These are phyloP conservation scores for Mus minutoides DNA, from an alignment of 2,797 vertebrate species.

Conservation along the genomic window DNA sequence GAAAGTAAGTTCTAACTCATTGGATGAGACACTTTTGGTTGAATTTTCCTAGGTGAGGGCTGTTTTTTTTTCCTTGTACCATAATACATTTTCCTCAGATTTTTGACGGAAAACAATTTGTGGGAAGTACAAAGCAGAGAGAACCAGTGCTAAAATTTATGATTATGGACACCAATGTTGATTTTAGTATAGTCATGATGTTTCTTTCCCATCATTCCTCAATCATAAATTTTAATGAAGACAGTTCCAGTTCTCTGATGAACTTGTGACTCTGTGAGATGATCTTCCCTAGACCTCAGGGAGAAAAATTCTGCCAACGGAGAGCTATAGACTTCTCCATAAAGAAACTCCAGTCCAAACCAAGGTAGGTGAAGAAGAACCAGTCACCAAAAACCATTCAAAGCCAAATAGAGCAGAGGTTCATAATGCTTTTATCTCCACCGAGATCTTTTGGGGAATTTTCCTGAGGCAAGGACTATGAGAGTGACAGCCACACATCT, in stretches of 20 bases:
- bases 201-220: constrained; percentile 5
- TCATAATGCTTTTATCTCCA: constrained; percentile 14
- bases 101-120: neutral
- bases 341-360: neutral
- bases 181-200: neutral
- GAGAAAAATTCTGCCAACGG: neutral
- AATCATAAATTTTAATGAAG: constrained; percentile 24
- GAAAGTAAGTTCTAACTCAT: neutral
- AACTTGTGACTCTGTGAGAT: constrained; percentile 6
- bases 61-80: neutral
- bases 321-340: neutral
- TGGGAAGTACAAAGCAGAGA: neutral
- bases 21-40: neutral
- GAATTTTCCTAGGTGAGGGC: neutral
- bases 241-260: neutral
- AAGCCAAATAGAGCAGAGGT: neutral
- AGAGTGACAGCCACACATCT: neutral
- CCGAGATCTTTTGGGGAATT: neutral
- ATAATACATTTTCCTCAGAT: neutral
- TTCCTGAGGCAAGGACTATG: neutral
- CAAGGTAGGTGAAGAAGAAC: neutral
- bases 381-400: neutral
- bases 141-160: neutral
- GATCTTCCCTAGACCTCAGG: neutral
- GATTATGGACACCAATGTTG: neutral